Evolutionary conservation across 1,140 invertebrate species (phyloP), one percentile per base, ranked within the genome.

Genomic region (Microplitis mediator): DNA sequence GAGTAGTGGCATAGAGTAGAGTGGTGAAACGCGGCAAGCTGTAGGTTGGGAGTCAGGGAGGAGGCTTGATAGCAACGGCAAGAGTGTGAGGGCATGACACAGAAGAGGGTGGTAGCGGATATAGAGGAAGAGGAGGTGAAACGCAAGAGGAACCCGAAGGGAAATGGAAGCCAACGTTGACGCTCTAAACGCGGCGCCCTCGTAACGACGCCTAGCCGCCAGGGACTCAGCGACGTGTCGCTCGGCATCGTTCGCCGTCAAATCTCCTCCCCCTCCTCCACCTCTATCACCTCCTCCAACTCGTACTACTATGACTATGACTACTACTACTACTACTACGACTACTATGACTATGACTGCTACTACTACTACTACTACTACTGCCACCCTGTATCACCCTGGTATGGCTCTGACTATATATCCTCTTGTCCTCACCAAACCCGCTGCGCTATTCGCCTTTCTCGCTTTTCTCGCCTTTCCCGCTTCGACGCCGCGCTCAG

Each of bases 181-280:
- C 71, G 75, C 68, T 77, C 73, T 74, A 77, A 77, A 75, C 71
- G 75, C 66, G 75, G 69, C 75, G 75, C 75, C 75, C 69, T 75
- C 73, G 73, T 75, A 75, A 77, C 73, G 75, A 77, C 75, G 75
- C 74, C 65, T 67, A 67, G 65, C 65, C 73, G 70, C 75, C 73
- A 73, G 75, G 75, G 73, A 77, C 73, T 66, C 71, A 71, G 60
- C 67, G 31, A 64, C 36, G 70, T 60, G 64, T 67, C 60, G 64
- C 67, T 52, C 61, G 65, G 71, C 66, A 62, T 73, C 71, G 62
- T 62, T 45, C 56, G 66, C 65, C 67, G 72, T 73, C 72, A 62
- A 61, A 71, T 16, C 35, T 66, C 39, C 5, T 36, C 23, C 51
- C n/a, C 23, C 45, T 39, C 14, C 45, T 51, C 4, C 3, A 5